Percentiles rank a stretch among this genome's conserved stretches.
phyloP scores from a whole-genome alignment of 2,797 vertebrate species.

The Spatula clypeata region DNA sequence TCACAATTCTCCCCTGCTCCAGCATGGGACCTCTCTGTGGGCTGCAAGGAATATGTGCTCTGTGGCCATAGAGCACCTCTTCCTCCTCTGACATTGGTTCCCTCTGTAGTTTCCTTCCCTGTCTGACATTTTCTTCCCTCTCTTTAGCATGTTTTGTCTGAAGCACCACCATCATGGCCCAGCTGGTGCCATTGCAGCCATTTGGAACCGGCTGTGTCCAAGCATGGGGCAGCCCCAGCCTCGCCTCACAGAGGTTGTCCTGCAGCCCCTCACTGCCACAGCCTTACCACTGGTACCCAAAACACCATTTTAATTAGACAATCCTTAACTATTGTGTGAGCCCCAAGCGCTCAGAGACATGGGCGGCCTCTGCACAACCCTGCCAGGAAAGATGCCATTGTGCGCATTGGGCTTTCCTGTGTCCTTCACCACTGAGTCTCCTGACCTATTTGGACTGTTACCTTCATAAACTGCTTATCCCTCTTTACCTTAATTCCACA shows the following conservation, averaged over 20 bases:
- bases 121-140: background rate
- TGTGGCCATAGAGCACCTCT: background rate
- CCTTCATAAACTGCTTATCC: background rate
- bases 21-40: fast-evolving
- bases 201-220: fast-evolving
- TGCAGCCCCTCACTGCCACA: background rate
- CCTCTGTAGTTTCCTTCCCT: background rate
- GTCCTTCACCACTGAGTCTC: background rate
- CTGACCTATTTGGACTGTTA: background rate
- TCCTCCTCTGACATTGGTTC: background rate
- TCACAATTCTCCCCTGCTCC: fast-evolving
- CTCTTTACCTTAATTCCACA: background rate
- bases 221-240: fast-evolving
- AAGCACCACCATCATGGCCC: fast-evolving
- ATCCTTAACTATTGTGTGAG: background rate
- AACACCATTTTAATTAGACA: background rate
- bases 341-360: background rate
- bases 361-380: background rate
- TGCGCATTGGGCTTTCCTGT: background rate
- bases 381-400: background rate
- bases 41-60: background rate
- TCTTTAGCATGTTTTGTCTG: fast-evolving
- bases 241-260: background rate
- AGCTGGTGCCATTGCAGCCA: fast-evolving
- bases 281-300: background rate